Base-by-base conservation (phyloP, 2,113 vertebrate species). In the Lutjanus erythropterus region DNA sequence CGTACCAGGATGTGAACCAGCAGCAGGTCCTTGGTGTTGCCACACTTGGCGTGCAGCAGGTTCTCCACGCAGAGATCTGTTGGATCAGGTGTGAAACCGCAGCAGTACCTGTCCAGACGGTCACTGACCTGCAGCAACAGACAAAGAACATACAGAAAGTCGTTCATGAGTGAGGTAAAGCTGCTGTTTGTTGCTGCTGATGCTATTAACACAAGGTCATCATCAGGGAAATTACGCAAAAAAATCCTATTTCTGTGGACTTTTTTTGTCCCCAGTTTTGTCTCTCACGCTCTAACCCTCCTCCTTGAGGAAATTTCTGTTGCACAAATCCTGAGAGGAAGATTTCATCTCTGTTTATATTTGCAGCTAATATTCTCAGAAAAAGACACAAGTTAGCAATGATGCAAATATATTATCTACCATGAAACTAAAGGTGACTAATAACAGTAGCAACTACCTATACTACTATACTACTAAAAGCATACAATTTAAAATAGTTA, bases 1-100 rank as follows among this genome's bases (percentile, higher is more conserved):
- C 87, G 0, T 94, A 99, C 98, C 96, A 99, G 92, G 87, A 99
- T 97, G 90, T 99, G 97, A 71, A 99, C 98, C 79, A 99, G 94
- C 42, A 92, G 85, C 75, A 97, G 93, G 47, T 97, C 94, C 0
- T 87, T 88, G 0, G 95, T 94, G 87, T 95, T 96, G 72, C 80
- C 75, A 81, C 97, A 99, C 77, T 96, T 98, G 39, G 94, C 88
- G 0, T 96, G 95, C 41, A 99, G 95, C 72, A 94, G 87, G 86
- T 99, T 97, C 83, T 97, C 96, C 89, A 98, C 81, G 0, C 98
- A 99, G 19, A 97, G 83, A 15, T 98, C 97, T 0, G 94, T 83
- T 18, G 95, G 94, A 27, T 96, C 95, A 0, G 97, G 97, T 29
- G 92, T 93, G 64, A 99, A 98, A 52, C 98, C 98, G 49, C 98